These are phyloP conservation scores for Corticium candelabrum DNA, from an alignment of 37 sponge, comb jelly and placozoan genomes.

Conservation along the genomic window DNA sequence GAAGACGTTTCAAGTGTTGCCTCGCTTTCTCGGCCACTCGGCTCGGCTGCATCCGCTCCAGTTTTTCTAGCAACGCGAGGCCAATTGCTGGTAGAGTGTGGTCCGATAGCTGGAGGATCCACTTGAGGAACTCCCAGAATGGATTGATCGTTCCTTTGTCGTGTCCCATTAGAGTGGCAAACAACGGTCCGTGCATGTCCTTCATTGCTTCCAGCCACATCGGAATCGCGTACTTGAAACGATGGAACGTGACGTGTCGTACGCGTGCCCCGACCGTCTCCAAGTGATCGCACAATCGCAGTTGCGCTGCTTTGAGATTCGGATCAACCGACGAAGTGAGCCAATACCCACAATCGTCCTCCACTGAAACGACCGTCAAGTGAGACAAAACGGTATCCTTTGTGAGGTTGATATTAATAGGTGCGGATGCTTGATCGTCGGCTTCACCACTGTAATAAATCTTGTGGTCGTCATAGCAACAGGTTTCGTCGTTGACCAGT, in stretches of 20 bases:
- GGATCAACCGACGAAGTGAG: conserved; percentile 19
- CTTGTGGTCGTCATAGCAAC: not conserved
- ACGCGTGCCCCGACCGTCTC: conserved; percentile 22
- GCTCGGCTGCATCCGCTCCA: not conserved
- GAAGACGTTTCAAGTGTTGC: conserved; percentile 25
- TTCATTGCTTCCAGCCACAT: conserved; percentile 3
- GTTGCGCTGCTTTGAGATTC: conserved; percentile 19
- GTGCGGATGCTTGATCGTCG: not conserved
- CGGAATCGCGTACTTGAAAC: not conserved
- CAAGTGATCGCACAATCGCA: conserved; percentile 15
- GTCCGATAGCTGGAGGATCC: conserved; percentile 13
- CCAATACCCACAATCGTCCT: conserved; percentile 21
- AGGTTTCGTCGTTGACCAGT: not conserved
- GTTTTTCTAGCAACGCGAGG: not conserved
- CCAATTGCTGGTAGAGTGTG: conserved; percentile 6
- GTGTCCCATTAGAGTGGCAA: not conserved
- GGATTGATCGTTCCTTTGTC: conserved; percentile 16
- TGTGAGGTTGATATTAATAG: not conserved
- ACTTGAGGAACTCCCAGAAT: conserved; percentile 28
- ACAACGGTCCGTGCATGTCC: conserved; percentile 15
- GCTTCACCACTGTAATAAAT: not conserved
- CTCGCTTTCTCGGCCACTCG: conserved; percentile 14
- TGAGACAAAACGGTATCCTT: not conserved
- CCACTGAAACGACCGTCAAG: conserved; percentile 10
- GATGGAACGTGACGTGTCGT: not conserved